Evolutionary conservation across 2,888 invertebrate genomes (phyloP), one percentile per base, ranked within the genome.

Genomic region (Nomada flava): DNA sequence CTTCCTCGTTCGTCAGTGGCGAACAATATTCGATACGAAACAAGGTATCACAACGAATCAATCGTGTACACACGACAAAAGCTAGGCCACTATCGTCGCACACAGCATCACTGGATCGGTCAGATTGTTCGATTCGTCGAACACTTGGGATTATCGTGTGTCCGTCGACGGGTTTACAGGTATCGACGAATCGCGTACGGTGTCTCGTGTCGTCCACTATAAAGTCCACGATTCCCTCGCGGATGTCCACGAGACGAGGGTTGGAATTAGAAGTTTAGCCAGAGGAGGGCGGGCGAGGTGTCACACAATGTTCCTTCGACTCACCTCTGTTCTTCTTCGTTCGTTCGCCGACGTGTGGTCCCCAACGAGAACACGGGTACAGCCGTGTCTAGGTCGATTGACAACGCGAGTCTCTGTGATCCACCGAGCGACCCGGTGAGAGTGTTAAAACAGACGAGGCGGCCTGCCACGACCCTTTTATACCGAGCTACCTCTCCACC

Each of bases 391-490:
- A 74, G 63, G 57, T 50, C 59, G 74, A 68, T 76, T 62, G 36
- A 69, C 42, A 70, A 55, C 71, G 71, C 79, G 74, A 76, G 23
- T 55, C 42, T 44, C 74, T 74, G 80, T 84, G 86, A 90, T 91
- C 90, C 86, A 89, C 86, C 89, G 85, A 88, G 83, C 88, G 86
- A 87, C 89, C 70, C 87, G 92, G 90, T 90, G 91, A 91, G 92
- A 93, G 92, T 92, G 91, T 92, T 91, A 93, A 93, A 88, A 93
- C 93, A 91, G 93, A 91, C 92, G 91, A 91, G 88, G 89, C 90
- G 89, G 84, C 89, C 89, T 71, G 76, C 88, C 83, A 87, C 88
- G 89, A 92, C 87, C 90, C 91, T 93, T 93, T 92, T 93, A 93
- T 93, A 93, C 92, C 89, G 77, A 79, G 84, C 86, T 87, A 84